These are phyloP conservation scores for Scatophagus argus DNA, from an alignment of 2,113 vertebrate genomes.

Conservation along the genomic window DNA sequence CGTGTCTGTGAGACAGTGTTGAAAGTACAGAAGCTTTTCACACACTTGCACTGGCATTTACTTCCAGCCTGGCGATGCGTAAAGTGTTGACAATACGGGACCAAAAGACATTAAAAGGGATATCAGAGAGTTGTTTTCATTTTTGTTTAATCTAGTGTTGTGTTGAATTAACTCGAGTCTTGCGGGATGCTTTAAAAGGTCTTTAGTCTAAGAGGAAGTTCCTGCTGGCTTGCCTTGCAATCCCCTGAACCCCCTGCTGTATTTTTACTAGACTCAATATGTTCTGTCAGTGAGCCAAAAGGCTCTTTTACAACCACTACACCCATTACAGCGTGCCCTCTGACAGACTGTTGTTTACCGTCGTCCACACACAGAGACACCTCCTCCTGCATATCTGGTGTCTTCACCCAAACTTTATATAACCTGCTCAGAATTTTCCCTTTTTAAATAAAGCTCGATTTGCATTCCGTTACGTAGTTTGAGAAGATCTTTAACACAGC, in stretches of 20 bases:
- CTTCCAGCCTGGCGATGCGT: not conserved
- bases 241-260: slow-evolving; percentile 43
- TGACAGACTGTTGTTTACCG: slow-evolving; percentile 19
- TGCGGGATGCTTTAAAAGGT: slow-evolving; percentile 31
- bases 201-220: slow-evolving; percentile 55
- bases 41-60: not conserved
- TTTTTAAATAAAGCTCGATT: not conserved
- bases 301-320: slow-evolving; percentile 45
- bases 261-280: slow-evolving; percentile 63
- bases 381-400: no score
- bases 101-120: not conserved
- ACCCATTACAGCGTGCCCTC: slow-evolving; percentile 28
- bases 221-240: slow-evolving; percentile 45
- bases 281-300: slow-evolving; percentile 64
- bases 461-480: not conserved
- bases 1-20: not conserved
- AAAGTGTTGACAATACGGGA: not conserved
- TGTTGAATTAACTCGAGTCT: slow-evolving; percentile 18
- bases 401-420: not conserved
- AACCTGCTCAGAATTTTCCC: not conserved
- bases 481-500: not conserved
- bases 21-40: slow-evolving; percentile 18
- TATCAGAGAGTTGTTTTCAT: slow-evolving; percentile 1
- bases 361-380: not conserved
- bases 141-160: slow-evolving; percentile 28